Base-by-base conservation (phyloP, 1,140 invertebrate genomes). In the Brachionus koreanus region DNA sequence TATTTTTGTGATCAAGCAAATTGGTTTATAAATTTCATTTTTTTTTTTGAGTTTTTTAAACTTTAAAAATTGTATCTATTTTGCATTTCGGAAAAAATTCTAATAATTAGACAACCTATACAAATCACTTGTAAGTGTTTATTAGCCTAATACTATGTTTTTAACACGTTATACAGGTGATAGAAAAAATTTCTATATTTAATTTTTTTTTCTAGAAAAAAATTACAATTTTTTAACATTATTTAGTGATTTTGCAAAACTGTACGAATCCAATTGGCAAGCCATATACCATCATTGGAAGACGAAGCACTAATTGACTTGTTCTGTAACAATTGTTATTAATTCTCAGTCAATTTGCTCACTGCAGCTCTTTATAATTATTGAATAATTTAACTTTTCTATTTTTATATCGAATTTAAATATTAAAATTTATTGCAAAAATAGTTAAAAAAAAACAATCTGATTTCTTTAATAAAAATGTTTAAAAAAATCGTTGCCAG, bases 41-140 rank as follows among this genome's bases (percentile, higher is more conserved):
- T 37, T 69, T 16, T 39, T 69, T 69, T 69, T n/a, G 35, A 39
- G 37, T 69, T 69, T 43, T 69, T 25, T 23, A 19, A 37, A 69
- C 16, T 57, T 57, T 57, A 69, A 69, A 69, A 69, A 69, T 69
- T 69, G 65, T 69, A 69, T 39, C 65, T 69, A 69, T 69, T 69
- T 69, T 69, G 65, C 65, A 69, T 69, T 69, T 69, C 65, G 65
- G 35, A 69, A 57, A 16, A 19, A 57, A 19, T 19, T 57, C 19
- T 57, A 57, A 9, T 16, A 16, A 13, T 13, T 13, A 46, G 12
- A 57, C 5, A 57, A 57, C 16, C 16, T 23, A n/a, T 57, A 25
- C 49, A 57, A 57, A 57, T 57, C 49, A 57, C 49, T 57, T 57
- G 49, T 57, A 57, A 16, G 49, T 57, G 49, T 57, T 57, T 9